These are phyloP conservation scores for Capreolus pygargus DNA, from an alignment of 2,113 vertebrate species.

Conservation along the genomic window DNA sequence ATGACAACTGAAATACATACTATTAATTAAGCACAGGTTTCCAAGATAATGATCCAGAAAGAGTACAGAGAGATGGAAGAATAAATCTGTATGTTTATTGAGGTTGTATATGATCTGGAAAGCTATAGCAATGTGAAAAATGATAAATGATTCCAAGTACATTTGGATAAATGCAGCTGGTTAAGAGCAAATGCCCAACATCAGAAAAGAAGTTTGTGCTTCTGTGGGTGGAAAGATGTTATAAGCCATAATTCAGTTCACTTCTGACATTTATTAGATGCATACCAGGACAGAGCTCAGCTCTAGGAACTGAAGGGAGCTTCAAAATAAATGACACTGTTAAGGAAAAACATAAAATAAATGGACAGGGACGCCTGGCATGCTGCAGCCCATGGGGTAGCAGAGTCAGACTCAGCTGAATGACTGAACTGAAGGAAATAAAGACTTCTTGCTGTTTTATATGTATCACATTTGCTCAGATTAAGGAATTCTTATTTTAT, in stretches of 20 bases:
- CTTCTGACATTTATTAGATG: not conserved
- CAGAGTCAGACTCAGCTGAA: not conserved
- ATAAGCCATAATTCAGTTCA: not conserved
- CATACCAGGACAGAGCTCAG: not conserved
- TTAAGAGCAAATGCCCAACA: not conserved
- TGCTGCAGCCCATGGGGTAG: not conserved
- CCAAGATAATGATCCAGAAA: conserved; percentile 3
- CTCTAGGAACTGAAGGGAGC: not conserved
- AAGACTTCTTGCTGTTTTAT: not conserved
- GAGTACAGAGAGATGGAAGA: not conserved
- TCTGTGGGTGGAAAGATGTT: not conserved
- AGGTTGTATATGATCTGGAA: not conserved
- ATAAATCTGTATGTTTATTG: not conserved
- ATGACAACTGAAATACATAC: not conserved
- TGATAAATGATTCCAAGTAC: conserved; percentile 42
- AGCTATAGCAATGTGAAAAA: conserved; percentile 40
- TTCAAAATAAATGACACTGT: not conserved
- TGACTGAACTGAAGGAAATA: not conserved
- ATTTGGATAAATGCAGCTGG: conserved; percentile 8
- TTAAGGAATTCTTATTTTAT: not conserved
- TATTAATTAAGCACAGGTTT: not conserved
- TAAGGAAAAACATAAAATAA: not conserved
- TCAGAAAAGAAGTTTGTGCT: not conserved
- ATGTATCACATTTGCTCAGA: not conserved
- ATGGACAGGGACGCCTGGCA: not conserved